Evolutionary conservation across 2,888 invertebrate species (phyloP).

Genomic region (Andrena marginata): DNA sequence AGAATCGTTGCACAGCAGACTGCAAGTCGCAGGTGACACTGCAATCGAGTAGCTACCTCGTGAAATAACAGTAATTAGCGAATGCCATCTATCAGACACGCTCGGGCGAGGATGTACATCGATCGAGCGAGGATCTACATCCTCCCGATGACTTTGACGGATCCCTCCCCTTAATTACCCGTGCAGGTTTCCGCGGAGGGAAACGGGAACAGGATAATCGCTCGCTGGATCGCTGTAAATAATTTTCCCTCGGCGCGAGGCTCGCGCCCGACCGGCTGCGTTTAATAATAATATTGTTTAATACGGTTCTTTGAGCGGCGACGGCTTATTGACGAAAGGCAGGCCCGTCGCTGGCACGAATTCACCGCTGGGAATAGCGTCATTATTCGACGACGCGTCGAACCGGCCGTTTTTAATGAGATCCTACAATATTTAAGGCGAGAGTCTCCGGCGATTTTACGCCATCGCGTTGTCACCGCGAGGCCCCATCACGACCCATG

Average conservation of each 20-base stretch:
- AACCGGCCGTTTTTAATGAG: constrained; percentile 76
- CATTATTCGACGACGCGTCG: constrained; percentile 67
- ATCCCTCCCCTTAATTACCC: constrained; percentile 26
- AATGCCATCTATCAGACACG: not conserved
- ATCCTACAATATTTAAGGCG: constrained; percentile 78
- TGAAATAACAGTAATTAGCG: not conserved
- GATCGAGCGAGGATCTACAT: constrained; percentile 8
- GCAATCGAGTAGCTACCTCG: too few species aligned
- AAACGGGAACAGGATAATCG: not conserved
- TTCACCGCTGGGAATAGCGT: constrained; percentile 57
- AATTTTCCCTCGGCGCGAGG: not conserved
- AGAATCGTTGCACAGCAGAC: too few species aligned
- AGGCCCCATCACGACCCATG: constrained; percentile 6
- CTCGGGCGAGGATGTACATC: not conserved
- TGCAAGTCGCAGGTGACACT: too few species aligned
- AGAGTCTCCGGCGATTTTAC: constrained; percentile 59
- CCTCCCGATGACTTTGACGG: not conserved
- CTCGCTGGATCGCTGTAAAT: constrained; percentile 1
- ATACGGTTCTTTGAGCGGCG: constrained; percentile 44
- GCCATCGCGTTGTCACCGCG: constrained; percentile 42
- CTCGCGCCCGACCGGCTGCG: not conserved
- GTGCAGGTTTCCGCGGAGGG: not conserved
- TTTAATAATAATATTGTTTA: constrained; percentile 52
- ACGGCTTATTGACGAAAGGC: constrained; percentile 61
- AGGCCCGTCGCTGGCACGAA: constrained; percentile 34